These are phyloP conservation scores for Eristalis intricaria DNA, from an alignment of 2,888 invertebrate species.

Conservation along the genomic window DNA sequence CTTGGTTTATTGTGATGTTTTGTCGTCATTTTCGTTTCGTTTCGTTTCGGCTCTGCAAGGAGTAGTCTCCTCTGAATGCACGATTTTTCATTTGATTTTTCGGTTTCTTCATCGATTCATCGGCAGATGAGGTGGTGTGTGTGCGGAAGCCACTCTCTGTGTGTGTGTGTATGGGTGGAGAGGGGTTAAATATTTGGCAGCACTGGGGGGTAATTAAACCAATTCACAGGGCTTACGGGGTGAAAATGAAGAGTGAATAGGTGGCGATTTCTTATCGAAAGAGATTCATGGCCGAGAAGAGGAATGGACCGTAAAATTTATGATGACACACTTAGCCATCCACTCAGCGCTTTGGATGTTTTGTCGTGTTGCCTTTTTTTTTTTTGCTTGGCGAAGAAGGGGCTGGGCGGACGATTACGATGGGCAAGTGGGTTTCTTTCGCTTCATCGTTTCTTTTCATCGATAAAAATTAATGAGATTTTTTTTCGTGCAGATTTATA, in stretches of 20 bases:
- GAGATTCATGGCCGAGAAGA: background rate
- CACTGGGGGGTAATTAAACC: background rate
- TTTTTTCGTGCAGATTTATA: background rate
- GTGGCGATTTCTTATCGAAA: background rate
- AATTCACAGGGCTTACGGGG: background rate
- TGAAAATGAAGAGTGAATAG: background rate
- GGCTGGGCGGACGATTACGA: background rate
- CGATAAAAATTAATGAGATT: background rate
- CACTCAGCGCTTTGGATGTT: background rate
- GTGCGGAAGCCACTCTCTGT: background rate
- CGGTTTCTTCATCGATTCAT: background rate
- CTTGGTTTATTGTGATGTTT: background rate
- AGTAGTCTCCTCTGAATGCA: background rate
- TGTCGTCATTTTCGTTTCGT: background rate
- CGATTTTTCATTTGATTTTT: background rate
- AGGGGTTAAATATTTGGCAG: background rate
- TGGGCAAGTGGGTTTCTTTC: background rate
- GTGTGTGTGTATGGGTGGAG: background rate
- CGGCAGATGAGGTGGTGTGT: background rate
- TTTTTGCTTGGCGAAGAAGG: background rate
- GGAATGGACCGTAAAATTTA: background rate
- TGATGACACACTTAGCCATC: background rate
- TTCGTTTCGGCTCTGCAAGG: too few relatives aligned
- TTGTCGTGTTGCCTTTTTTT: background rate
- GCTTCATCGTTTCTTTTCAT: background rate